Percentiles rank a stretch among this genome's conserved stretches.
phyloP scores from a whole-genome alignment of 2,888 invertebrate species.

The Pegoplata infirma region DNA sequence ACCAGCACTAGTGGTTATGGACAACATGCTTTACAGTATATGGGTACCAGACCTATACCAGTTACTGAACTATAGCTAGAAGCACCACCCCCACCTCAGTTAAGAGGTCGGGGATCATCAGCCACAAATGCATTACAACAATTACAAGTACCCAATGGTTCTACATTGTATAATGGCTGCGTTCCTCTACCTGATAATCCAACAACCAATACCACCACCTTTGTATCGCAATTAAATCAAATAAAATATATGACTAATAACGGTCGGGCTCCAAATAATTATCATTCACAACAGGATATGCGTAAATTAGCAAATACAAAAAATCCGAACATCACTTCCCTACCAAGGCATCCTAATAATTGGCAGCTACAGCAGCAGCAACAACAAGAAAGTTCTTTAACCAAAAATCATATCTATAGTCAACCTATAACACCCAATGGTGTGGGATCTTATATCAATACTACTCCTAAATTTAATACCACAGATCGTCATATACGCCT shows the following conservation, averaged over 20 bases:
- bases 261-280: slow-evolving; percentile 55
- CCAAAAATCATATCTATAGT: slow-evolving; percentile 73
- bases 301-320: slow-evolving; percentile 71
- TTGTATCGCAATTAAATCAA: slow-evolving; percentile 76
- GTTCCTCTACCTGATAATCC: slow-evolving; percentile 67
- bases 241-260: slow-evolving; percentile 77
- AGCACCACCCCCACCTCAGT: slow-evolving; percentile 89
- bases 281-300: slow-evolving; percentile 73
- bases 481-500: slow-evolving; percentile 72
- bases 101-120: slow-evolving; percentile 79
- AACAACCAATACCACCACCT: slow-evolving; percentile 72
- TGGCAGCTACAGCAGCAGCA: slow-evolving; percentile 37
- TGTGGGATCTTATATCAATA: slow-evolving; percentile 49
- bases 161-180: slow-evolving; percentile 66
- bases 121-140: slow-evolving; percentile 72
- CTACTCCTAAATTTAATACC: slow-evolving; percentile 64
- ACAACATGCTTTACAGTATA: slow-evolving; percentile 79
- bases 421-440: slow-evolving; percentile 73
- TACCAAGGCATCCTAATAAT: slow-evolving; percentile 69
- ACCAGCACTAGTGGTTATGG: slow-evolving; percentile 69
- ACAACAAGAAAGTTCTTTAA: slow-evolving; percentile 69
- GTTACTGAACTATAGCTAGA: slow-evolving; percentile 98
- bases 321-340: slow-evolving; percentile 62
- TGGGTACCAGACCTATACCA: slow-evolving; percentile 84
- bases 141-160: slow-evolving; percentile 74